These are phyloP conservation scores for Apotomis turbidana DNA, from an alignment of 2,888 invertebrate genomes.

Conservation along the genomic window DNA sequence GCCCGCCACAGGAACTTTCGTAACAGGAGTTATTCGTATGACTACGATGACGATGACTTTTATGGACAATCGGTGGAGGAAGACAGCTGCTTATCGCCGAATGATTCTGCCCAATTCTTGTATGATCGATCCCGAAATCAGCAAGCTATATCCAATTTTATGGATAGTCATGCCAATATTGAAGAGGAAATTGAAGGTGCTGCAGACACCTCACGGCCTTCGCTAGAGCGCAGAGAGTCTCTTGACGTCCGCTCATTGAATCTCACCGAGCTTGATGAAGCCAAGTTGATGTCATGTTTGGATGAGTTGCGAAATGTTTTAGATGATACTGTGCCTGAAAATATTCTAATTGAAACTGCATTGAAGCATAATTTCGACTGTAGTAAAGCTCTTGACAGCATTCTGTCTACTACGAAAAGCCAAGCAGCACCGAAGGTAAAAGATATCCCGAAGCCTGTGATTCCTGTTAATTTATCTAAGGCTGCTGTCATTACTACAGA, in stretches of 20 bases:
- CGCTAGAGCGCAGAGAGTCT: constrained; percentile 71
- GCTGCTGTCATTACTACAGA: constrained; percentile 59
- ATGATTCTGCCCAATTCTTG: constrained; percentile 92
- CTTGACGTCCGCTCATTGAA: constrained; percentile 76
- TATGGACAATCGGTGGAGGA: constrained; percentile 98
- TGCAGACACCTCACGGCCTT: constrained; percentile 53
- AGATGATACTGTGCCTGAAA: constrained; percentile 90
- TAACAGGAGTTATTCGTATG: constrained; percentile 93
- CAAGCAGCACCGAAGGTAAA: constrained; percentile 52
- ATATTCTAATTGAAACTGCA: constrained; percentile 88
- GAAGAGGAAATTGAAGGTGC: constrained; percentile 85
- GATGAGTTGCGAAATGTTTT: constrained; percentile 92
- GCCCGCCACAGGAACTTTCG: constrained; percentile 94
- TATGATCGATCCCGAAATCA: constrained; percentile 91
- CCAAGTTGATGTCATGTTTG: constrained; percentile 91
- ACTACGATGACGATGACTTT: constrained; percentile 95
- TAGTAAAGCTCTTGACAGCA: constrained; percentile 88
- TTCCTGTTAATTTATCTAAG: constrained; percentile 61
- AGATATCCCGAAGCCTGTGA: constrained; percentile 51
- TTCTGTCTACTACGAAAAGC: constrained; percentile 83
- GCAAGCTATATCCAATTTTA: constrained; percentile 89
- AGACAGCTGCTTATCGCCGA: constrained; percentile 95
- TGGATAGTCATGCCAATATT: constrained; percentile 90
- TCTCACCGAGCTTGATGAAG: constrained; percentile 87
- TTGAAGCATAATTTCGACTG: constrained; percentile 89